Evolutionary conservation across 2,113 vertebrate genomes (phyloP), one percentile per base, ranked within the genome.

Genomic region (Salvelinus sp.): DNA sequence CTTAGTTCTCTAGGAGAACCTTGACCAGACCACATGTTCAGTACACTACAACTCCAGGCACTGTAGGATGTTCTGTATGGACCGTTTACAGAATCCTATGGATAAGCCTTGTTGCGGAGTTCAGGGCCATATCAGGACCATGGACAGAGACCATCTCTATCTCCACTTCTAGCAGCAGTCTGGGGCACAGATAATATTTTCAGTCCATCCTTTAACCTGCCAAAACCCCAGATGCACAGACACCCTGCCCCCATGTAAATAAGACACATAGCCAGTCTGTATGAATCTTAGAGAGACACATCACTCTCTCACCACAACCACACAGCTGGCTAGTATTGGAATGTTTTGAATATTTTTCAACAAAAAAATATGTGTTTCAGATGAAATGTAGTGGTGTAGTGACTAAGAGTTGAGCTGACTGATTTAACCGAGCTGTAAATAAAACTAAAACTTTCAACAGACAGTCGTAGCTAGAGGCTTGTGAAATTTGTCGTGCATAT

Each of bases 401-500:
- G 89, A 90, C 88, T 92, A 91, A 93, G 90, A 88, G 92, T 90
- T 89, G 92, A 90, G 86, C 90, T 90, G 88, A 94, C 91, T 93
- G 93, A 93, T 90, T 85, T 87, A 88, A 88, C 85, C 44, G 23
- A 48, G 88, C 73, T 94, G 93, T 94, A 94, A 88, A 94, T 93
- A 94, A 88, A 90, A 90, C 91, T 88, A 84, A 89, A 60, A 9
- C 92, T 94, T 93, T 89, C 90, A 87, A 90, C 88, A 90, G 89
- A 90, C 87, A 92, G 91, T 84, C 78, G 85, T 94, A 94, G 93
- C 83, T 94, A 94, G 92, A 87, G 92, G 88, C 82, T 91, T 89
- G 92, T 94, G 92, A 90, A 84, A 87, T 93, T 87, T 93, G 90
- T 91, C 92, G 91, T 90, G 88, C 90, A 93, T 93, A 92, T 92